Conservation (phyloP, 2,113 vertebrate species). For the Rhabdomys dilectus region DNA sequence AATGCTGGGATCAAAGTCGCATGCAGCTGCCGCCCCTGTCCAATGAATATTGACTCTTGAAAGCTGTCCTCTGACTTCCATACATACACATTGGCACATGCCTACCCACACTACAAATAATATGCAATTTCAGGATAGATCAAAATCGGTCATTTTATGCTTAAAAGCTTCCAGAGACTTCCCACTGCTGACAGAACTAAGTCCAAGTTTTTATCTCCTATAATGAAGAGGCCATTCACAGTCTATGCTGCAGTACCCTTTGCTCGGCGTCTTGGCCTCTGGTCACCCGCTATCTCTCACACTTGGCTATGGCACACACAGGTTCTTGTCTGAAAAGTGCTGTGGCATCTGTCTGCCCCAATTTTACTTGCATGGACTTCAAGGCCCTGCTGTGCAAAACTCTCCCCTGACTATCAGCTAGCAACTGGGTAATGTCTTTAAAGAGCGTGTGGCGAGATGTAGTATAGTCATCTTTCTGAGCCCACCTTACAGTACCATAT, state of each 20-base stretch:
- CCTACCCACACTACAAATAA: neutral
- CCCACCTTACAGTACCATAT: neutral
- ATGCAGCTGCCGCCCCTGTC: neutral
- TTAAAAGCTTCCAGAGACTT: slow-evolving; percentile 23
- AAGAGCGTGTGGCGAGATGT: neutral
- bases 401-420: neutral
- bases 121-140: neutral
- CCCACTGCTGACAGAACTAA: neutral
- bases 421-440: neutral
- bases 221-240: neutral
- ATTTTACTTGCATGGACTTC: neutral
- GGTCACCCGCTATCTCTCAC: neutral
- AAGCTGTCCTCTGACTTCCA: neutral
- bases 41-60: neutral
- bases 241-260: neutral
- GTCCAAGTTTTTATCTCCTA: neutral
- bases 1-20: neutral
- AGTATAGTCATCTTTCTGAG: neutral
- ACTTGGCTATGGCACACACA: neutral
- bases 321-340: neutral
- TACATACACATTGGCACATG: neutral
- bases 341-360: neutral
- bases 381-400: neutral
- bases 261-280: neutral
- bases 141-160: slow-evolving; percentile 25